Evolutionary conservation across 2,888 invertebrate species (phyloP).

Genomic region (Polymixis flavicincta): DNA sequence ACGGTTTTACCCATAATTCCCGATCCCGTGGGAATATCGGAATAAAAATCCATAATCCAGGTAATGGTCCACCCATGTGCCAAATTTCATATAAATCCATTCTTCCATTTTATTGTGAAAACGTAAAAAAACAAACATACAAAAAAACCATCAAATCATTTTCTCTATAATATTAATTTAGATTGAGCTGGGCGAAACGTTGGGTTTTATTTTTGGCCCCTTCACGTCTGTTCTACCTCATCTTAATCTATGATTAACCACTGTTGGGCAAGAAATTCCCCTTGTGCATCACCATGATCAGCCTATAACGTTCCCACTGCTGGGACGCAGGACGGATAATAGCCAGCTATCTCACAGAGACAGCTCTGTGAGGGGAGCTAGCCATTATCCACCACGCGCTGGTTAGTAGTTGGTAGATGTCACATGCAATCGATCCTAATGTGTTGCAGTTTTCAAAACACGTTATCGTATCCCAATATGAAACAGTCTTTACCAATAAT

Average conservation of each 20-base stretch:
- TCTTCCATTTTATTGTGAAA: too few relatives aligned
- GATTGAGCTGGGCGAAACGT: not conserved
- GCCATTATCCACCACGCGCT: not conserved
- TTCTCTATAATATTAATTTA: too few relatives aligned
- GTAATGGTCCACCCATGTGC: too few relatives aligned
- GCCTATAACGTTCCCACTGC: not conserved
- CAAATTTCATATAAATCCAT: too few relatives aligned
- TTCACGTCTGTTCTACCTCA: not conserved
- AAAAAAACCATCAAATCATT: too few relatives aligned
- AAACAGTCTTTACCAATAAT: constrained; percentile 14
- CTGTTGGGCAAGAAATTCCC: not conserved
- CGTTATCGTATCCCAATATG: not conserved
- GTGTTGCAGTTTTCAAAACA: not conserved
- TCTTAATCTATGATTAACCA: not conserved
- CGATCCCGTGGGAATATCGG: too few relatives aligned
- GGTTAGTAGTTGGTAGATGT: not conserved
- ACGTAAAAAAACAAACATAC: too few relatives aligned
- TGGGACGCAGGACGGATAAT: too few relatives aligned
- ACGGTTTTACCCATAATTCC: too few relatives aligned
- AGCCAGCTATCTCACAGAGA: too few relatives aligned
- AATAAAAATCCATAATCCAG: too few relatives aligned
- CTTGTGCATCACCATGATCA: not conserved
- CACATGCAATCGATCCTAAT: not conserved
- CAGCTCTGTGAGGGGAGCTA: not conserved
- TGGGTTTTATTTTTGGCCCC: not conserved